A percentile compares a stretch with the other conserved stretches of the same genome.
These are phyloP conservation scores for Drosophila affinis DNA, from an alignment of 2,888 invertebrate species.

Conservation along the genomic window DNA sequence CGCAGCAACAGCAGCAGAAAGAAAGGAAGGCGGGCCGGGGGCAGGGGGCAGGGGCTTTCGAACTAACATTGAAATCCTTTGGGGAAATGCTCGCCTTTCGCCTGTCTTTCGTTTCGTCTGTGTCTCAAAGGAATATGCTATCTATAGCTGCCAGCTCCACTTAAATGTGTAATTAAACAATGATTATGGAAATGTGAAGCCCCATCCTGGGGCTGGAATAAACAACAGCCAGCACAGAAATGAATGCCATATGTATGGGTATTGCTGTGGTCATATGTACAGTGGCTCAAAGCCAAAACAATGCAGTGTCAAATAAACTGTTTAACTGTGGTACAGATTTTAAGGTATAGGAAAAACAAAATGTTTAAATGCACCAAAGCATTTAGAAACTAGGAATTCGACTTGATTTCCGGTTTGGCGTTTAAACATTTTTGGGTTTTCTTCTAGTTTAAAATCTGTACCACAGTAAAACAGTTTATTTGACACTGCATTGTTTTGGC, in stretches of 20 bases:
- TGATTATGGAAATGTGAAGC: slow-evolving; percentile 48
- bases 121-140: slow-evolving; percentile 14
- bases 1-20: slow-evolving; percentile 29
- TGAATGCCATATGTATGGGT: slow-evolving; percentile 29
- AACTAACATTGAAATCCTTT: slow-evolving; percentile 31
- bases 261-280: slow-evolving; percentile 14
- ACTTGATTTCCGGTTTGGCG: too few species aligned
- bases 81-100: slow-evolving; percentile 18
- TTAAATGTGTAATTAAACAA: slow-evolving; percentile 21
- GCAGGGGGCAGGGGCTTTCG: neutral
- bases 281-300: too few species aligned
- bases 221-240: neutral
- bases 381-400: too few species aligned
- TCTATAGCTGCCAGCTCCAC: neutral
- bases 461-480: too few species aligned
- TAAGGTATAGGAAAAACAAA: too few species aligned
- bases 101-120: neutral
- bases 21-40: too few species aligned
- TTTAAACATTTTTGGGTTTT: too few species aligned
- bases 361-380: too few species aligned
- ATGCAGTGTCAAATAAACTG: too few species aligned
- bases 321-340: too few species aligned
- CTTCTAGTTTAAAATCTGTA: too few species aligned
- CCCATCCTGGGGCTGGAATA: slow-evolving; percentile 14
- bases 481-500: too few species aligned